phyloP scores from a whole-genome alignment of 1,140 invertebrate genomes.

The Sitobion miscanthi region DNA sequence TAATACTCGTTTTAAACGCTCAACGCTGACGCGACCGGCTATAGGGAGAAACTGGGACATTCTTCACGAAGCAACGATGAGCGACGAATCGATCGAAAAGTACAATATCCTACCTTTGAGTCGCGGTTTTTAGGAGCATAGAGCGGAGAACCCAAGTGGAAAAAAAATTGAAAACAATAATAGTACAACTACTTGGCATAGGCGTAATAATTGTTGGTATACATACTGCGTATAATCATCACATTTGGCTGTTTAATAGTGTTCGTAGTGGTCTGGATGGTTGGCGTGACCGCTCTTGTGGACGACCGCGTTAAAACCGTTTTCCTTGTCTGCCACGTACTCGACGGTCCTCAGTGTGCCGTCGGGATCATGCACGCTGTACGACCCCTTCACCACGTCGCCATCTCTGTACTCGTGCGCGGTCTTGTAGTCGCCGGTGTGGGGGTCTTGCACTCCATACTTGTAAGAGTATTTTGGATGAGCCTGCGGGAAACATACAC shows the following conservation, averaged over 20 bases:
- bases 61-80: not conserved
- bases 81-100: not conserved
- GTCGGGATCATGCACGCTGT: slow-evolving; percentile 65
- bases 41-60: not conserved
- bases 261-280: slow-evolving; percentile 63
- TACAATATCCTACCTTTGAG: no score
- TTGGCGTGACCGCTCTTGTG: slow-evolving; percentile 68
- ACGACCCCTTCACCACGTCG: slow-evolving; percentile 63
- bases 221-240: not conserved
- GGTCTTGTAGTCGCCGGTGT: slow-evolving; percentile 68
- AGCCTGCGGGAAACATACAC: slow-evolving; percentile 62
- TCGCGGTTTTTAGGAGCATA: not conserved
- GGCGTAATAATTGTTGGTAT: not conserved
- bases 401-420: slow-evolving; percentile 59
- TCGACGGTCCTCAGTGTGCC: slow-evolving; percentile 68
- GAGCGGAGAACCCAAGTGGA: not conserved
- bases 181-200: not conserved
- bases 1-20: not conserved
- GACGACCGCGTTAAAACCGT: slow-evolving; percentile 66
- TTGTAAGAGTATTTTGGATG: slow-evolving; percentile 73
- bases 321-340: slow-evolving; percentile 74
- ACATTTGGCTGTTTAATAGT: slow-evolving; percentile 14
- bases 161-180: not conserved
- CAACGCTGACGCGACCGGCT: no score
- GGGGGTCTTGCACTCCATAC: slow-evolving; percentile 73